Percentiles rank a stretch among this genome's conserved stretches.
Evolutionary conservation across 2,113 vertebrate species (phyloP).

Genomic region (Bubo bubo): DNA sequence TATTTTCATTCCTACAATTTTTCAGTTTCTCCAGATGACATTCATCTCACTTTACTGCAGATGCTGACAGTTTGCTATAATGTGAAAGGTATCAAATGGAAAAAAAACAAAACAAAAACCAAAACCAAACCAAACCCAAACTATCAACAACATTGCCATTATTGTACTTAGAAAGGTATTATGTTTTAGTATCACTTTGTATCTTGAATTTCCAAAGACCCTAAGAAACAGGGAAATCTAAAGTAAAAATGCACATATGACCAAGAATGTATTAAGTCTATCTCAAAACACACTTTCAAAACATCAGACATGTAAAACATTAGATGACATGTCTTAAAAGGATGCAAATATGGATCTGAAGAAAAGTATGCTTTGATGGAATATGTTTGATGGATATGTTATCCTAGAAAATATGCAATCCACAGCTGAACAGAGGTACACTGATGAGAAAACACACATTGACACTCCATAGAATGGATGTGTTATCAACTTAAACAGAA

Average conservation of each 20-base stretch:
- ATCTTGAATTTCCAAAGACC: neutral
- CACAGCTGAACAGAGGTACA: neutral
- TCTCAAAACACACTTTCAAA: neutral
- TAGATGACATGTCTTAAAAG: neutral
- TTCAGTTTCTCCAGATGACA: neutral
- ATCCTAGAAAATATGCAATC: neutral
- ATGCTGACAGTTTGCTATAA: neutral
- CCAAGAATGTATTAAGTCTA: neutral
- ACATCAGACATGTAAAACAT: neutral
- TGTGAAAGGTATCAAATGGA: neutral
- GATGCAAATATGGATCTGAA: neutral
- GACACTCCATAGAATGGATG: neutral
- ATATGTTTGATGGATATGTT: neutral
- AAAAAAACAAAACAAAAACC: neutral
- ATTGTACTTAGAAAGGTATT: neutral
- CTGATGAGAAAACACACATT: neutral
- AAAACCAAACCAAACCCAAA: neutral
- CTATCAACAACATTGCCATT: neutral
- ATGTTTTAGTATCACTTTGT: neutral
- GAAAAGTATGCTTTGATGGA: neutral
- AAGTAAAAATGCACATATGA: neutral
- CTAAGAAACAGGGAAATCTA: neutral
- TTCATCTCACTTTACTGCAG: neutral
- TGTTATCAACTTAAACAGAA: neutral
- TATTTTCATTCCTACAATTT: neutral